Conservation (phyloP, 2,888 invertebrate species). For the Synanthedon formicaeformis region DNA sequence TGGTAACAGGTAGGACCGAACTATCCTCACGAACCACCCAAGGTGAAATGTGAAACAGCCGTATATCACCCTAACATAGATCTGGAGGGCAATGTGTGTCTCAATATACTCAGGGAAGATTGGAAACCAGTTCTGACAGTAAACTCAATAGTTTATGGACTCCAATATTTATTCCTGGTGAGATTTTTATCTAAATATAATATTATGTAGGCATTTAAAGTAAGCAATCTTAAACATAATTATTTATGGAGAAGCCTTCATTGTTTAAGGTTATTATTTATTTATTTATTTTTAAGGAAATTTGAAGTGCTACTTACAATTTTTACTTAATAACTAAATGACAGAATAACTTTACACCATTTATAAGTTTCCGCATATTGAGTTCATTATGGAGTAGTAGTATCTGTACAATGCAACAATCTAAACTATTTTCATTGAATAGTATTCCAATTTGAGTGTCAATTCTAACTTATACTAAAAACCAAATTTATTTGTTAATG, state of each 20-base stretch:
- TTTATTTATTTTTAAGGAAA: no score
- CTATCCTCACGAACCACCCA: constrained; percentile 98
- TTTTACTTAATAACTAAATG: no score
- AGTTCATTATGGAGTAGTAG: neutral
- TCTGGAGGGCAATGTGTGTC: constrained; percentile 96
- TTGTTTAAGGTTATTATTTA: neutral
- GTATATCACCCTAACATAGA: constrained; percentile 99
- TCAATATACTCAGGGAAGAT: constrained; percentile 97
- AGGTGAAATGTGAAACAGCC: constrained; percentile 97
- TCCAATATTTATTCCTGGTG: constrained; percentile 96
- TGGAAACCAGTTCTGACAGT: constrained; percentile 99
- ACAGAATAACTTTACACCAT: no score
- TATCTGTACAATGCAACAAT: neutral
- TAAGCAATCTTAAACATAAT: neutral
- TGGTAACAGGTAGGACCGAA: constrained; percentile 85
- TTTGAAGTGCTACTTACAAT: no score
- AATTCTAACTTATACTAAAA: no score
- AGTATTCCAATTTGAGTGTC: no score
- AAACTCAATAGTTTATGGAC: constrained; percentile 96
- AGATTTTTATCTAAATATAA: constrained; percentile 10
- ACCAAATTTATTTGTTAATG: no score
- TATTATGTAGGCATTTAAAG: constrained; percentile 2
- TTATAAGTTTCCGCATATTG: no score
- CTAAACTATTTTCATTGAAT: neutral
- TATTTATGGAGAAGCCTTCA: neutral